Base-by-base conservation (phyloP, 2,888 invertebrate genomes). In the Ormyrus labotus region DNA sequence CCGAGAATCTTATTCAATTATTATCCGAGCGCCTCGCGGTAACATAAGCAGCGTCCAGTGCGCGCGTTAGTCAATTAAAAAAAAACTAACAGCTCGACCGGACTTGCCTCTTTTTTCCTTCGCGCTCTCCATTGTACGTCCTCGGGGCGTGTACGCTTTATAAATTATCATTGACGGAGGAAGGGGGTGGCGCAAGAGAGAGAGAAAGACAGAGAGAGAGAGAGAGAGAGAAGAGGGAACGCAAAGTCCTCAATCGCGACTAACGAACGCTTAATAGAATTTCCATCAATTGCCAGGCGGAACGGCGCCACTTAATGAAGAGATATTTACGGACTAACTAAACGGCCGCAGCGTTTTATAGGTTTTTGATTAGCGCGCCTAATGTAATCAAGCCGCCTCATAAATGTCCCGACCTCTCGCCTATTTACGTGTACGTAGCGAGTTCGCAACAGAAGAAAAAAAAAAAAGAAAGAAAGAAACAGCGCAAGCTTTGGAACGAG, bases 221-320 rank as follows among this genome's bases (percentile, higher is more conserved):
- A 58, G 58, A 11, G n/a, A 13, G 9, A 58, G 58, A n/a, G 34
- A n/a, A 2, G 13, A n/a, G 57, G 48, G 48, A 34, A n/a, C 58
- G 48, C 19, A 55, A 61, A 73, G 19, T 73, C 63, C 63, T 73
- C 79, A 69, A 73, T 79, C 63, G 73, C 50, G 34, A 63, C 63
- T 73, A 79, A 79, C 65, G 69, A 79, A 69, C 68, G 63, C 69
- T 63, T 79, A 79, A 79, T 67, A 64, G 51, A 74, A 79, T 79
- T 79, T 64, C 74, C 69, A 79, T 79, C 63, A 51, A 63, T 74
- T 64, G 69, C 71, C 65, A 71, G 13, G 65, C 51, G 34, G 57
- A 71, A 51, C 51, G 34, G 4, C 6, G 70, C 63, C 45, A 71
- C 78, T 65, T 78, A 78, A 78, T 71, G 71, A 71, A 51, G 51